These are phyloP conservation scores for Ericerus pela DNA, from an alignment of 1,140 invertebrate species.

Conservation along the genomic window DNA sequence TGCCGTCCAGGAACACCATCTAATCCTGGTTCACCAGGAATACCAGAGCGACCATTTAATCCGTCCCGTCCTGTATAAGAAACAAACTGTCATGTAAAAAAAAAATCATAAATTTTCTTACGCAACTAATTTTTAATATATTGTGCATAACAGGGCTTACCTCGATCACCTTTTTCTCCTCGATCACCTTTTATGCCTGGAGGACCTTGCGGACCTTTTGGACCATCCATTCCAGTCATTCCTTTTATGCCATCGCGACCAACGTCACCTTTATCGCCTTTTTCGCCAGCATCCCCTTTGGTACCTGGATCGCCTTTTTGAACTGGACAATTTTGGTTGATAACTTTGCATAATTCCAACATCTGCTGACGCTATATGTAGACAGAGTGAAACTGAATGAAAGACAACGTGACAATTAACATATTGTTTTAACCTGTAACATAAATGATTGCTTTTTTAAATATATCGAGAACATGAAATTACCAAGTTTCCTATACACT, in stretches of 20 bases:
- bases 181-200: conserved; percentile 2
- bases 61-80: conserved; percentile 44
- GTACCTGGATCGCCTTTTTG: conserved; percentile 31
- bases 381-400: no score
- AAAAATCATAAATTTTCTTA: not conserved
- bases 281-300: conserved; percentile 38
- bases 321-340: conserved; percentile 65
- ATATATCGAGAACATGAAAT: no score
- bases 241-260: conserved; percentile 40
- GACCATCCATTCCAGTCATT: conserved; percentile 35
- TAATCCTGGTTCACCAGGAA: conserved; percentile 69
- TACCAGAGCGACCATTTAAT: conserved; percentile 67
- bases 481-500: no score
- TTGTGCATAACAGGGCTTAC: not conserved
- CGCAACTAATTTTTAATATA: not conserved
- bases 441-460: no score
- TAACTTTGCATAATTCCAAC: conserved; percentile 55
- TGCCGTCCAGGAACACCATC: conserved; percentile 62
- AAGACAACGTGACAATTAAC: no score
- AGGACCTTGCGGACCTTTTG: conserved; percentile 13
- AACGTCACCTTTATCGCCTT: conserved; percentile 33
- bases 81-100: not conserved
- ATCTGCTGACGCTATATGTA: conserved; percentile 51
- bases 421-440: no score
- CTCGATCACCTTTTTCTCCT: not conserved